Conservation (phyloP, 2,113 vertebrate species). For the Rhinolophus ferrumequinum region DNA sequence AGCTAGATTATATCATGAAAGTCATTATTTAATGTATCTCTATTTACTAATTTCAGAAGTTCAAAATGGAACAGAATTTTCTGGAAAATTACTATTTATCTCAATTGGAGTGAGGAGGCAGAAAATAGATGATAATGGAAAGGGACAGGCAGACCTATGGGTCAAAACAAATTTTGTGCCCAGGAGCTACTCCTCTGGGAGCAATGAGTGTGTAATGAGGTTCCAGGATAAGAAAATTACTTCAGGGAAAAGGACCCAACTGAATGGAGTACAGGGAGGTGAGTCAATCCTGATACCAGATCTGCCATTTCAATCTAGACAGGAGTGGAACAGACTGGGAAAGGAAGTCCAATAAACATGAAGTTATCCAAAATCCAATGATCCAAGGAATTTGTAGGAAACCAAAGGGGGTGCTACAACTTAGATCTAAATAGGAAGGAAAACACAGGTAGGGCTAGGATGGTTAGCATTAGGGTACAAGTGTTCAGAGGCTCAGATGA, state of each 20-base stretch:
- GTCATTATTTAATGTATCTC: not conserved
- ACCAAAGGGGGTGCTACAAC: not conserved
- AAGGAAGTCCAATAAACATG: not conserved
- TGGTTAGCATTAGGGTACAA: not conserved
- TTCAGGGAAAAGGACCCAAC: not conserved
- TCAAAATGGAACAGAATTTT: not conserved
- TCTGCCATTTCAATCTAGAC: not conserved
- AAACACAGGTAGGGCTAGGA: not conserved
- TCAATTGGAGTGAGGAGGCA: not conserved
- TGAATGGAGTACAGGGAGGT: not conserved
- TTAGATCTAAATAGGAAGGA: not conserved
- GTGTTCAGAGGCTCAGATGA: not conserved
- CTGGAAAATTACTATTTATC: conserved; percentile 9
- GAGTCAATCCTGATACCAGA: not conserved
- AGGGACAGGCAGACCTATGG: not conserved
- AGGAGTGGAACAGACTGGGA: not conserved
- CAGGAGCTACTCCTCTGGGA: not conserved
- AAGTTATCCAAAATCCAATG: not conserved
- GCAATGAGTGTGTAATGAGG: not conserved
- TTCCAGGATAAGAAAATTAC: not conserved
- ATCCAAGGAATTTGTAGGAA: not conserved
- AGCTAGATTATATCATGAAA: not conserved
- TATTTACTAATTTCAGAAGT: not conserved
- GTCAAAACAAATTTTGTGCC: not conserved
- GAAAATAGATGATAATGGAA: not conserved